Conservation (phyloP, 2,113 vertebrate species). For the Anseranas semipalmata region DNA sequence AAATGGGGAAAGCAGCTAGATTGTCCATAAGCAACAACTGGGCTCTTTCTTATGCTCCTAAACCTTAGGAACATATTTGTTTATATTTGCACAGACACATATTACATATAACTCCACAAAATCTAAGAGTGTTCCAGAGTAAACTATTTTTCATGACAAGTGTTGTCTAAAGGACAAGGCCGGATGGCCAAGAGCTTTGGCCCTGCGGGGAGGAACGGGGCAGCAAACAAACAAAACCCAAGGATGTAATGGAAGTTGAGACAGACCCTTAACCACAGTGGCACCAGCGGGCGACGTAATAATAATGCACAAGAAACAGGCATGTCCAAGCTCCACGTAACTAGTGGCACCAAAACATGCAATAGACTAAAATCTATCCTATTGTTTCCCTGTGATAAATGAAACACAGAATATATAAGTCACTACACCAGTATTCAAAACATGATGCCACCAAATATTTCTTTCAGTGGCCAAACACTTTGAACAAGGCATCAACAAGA, state of each 20-base stretch:
- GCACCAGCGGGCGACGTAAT: conserved; percentile 53
- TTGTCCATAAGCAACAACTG: conserved; percentile 38
- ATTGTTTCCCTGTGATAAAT: conserved; percentile 56
- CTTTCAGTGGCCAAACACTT: not conserved
- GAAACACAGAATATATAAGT: conserved; percentile 66
- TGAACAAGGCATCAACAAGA: not conserved
- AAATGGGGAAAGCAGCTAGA: not conserved
- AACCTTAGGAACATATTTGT: not conserved
- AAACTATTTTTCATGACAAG: conserved; percentile 30
- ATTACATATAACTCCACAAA: conserved; percentile 48
- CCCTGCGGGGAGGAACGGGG: not conserved
- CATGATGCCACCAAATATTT: conserved; percentile 23
- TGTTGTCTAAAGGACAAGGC: conserved; percentile 19
- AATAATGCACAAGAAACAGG: conserved; percentile 67
- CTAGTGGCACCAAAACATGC: conserved; percentile 71
- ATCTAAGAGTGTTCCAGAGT: conserved; percentile 23
- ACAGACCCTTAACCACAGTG: conserved; percentile 59
- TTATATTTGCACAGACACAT: conserved; percentile 43
- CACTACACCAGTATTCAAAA: conserved; percentile 63
- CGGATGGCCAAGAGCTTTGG: conserved; percentile 34
- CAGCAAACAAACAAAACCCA: conserved; percentile 51
- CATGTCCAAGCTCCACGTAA: conserved; percentile 64
- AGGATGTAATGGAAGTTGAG: conserved; percentile 63
- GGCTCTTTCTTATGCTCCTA: conserved; percentile 2
- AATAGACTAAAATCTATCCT: conserved; percentile 66